These are phyloP conservation scores for Cydia amplana DNA, from an alignment of 1,140 invertebrate genomes.

Conservation along the genomic window DNA sequence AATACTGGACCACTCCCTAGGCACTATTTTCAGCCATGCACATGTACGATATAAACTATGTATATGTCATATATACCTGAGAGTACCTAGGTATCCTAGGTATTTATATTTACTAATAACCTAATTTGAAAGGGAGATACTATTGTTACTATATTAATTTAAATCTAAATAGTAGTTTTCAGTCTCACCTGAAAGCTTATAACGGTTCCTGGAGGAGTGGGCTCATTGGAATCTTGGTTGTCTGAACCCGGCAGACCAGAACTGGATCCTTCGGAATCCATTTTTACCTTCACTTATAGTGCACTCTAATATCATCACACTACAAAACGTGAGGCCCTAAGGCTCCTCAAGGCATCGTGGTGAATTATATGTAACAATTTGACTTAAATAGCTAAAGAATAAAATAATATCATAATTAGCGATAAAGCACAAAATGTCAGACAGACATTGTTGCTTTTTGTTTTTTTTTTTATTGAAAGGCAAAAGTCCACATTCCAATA, in stretches of 20 bases:
- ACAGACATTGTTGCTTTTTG: background rate
- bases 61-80: background rate
- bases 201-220: conserved; percentile 42
- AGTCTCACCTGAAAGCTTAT: conserved; percentile 37
- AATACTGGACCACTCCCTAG: conserved; percentile 1
- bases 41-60: background rate
- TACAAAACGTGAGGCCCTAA: background rate
- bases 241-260: conserved; percentile 33
- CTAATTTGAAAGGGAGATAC: background rate
- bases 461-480: background rate
- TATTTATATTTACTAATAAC: background rate
- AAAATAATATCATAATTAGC: background rate
- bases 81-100: background rate
- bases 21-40: conserved; percentile 31
- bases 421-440: background rate
- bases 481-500: background rate
- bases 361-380: background rate
- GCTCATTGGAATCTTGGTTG: conserved; percentile 44
- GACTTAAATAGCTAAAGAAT: background rate
- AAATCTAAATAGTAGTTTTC: background rate
- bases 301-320: background rate
- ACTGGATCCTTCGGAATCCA: conserved; percentile 39
- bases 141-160: background rate
- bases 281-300: conserved; percentile 17
- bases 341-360: background rate